A percentile compares a stretch with the other conserved stretches of the same genome.
These are phyloP conservation scores for Lutra lutra DNA, from an alignment of 2,797 vertebrate species.

Conservation along the genomic window DNA sequence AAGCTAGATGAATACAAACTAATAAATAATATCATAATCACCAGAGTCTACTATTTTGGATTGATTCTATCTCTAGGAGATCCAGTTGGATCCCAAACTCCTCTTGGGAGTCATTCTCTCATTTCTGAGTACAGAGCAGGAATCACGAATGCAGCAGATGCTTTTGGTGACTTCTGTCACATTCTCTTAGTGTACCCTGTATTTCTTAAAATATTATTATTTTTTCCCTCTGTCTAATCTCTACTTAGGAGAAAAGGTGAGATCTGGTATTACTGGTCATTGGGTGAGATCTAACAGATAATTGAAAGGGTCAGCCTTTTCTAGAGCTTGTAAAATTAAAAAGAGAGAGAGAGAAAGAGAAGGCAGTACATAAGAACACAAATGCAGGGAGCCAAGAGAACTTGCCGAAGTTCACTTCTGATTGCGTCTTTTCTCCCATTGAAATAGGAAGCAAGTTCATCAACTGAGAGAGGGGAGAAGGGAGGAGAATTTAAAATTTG, in stretches of 20 bases:
- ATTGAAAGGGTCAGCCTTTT: not conserved
- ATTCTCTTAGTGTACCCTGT: not conserved
- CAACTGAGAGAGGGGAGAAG: not conserved
- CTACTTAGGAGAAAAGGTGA: not conserved
- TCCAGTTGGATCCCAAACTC: not conserved
- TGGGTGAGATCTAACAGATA: not conserved
- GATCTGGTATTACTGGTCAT: not conserved
- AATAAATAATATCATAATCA: slow-evolving; percentile 6
- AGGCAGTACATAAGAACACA: not conserved
- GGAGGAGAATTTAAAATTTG: not conserved
- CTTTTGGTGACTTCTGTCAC: not conserved
- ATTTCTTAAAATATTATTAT: not conserved
- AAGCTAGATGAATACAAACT: not conserved
- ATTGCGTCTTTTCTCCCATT: not conserved
- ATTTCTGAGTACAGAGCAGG: not conserved
- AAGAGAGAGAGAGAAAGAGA: not conserved
- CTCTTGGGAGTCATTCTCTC: not conserved
- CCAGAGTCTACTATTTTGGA: not conserved
- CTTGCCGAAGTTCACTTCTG: not conserved
- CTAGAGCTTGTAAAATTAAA: not conserved
- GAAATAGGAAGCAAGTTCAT: not conserved
- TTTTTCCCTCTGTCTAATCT: not conserved
- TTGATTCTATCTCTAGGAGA: not conserved
- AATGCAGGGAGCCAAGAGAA: not conserved
- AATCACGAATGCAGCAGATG: not conserved